Evolutionary conservation across 2,113 vertebrate species (phyloP), one percentile per base, ranked within the genome.

Genomic region (Parotia lawesii): DNA sequence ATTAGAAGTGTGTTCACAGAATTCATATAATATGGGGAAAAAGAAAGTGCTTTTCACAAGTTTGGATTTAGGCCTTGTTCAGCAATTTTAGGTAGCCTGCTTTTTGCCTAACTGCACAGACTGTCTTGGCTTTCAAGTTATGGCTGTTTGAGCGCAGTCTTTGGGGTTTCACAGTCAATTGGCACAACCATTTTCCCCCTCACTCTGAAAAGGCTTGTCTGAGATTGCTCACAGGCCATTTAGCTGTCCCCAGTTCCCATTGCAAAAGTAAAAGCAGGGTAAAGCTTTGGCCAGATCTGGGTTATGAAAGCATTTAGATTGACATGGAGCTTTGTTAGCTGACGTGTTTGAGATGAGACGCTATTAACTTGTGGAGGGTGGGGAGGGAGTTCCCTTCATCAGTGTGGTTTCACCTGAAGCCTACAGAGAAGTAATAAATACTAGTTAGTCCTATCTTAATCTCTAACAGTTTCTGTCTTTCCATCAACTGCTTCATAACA

Each of bases 341-440:
- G 90, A 87, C 1, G 14, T 87, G 74, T 66, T 72, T 71, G 48
- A 71, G 77, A 65, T 6, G 25, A 88, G 88, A 83, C 0, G 1
- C 58, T 72, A n/a, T 79, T 82, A 88, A 27, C 60, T 54, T 29
- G 54, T 24, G 56, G 27, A 95, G 89, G 84, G 61, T 85, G 81
- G 70, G 40, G 73, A 94, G 73, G 69, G 80, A 86, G 93, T 94
- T 93, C 69, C 83, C 86, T 89, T 74, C 71, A 72, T 93, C 45
- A 35, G n/a, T 0, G 4, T 92, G 61, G 60, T 89, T 96, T 95
- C 86, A 78, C 25, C n/a, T 65, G 60, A 91, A 93, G 66, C 81
- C 42, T 94, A 33, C 45, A 76, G 74, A 75, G 73, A 44, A 95
- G 29, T 23, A 61, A 57, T 75, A 87, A 89, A 85, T 56, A 86